Conservation (phyloP, 2,797 vertebrate species). For the Enteromius anoplus region DNA sequence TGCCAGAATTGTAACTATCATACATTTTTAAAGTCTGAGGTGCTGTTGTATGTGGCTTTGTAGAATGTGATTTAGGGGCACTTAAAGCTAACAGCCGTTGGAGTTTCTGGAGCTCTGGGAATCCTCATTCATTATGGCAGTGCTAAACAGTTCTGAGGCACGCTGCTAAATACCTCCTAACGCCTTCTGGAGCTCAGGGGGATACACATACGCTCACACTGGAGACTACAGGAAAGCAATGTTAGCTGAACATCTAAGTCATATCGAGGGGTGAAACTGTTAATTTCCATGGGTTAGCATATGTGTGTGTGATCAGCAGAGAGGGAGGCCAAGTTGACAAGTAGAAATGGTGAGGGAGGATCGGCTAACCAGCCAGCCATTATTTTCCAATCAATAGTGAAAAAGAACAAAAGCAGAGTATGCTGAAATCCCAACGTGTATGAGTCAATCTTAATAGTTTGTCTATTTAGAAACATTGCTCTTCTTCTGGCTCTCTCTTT, state of each 20-base stretch:
- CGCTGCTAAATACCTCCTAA: constrained; percentile 37
- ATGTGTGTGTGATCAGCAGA: constrained; percentile 20
- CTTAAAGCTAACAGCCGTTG: not conserved
- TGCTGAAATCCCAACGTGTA: constrained; percentile 51
- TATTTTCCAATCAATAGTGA: constrained; percentile 64
- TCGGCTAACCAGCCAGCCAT: constrained; percentile 48
- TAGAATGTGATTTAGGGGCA: constrained; percentile 11
- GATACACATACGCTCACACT: constrained; percentile 22
- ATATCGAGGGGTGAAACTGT: constrained; percentile 27
- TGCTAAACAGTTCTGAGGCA: constrained; percentile 27
- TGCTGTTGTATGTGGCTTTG: not conserved
- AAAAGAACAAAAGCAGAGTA: constrained; percentile 40
- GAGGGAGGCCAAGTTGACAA: constrained; percentile 7
- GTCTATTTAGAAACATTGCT: constrained; percentile 42
- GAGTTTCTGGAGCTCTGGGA: constrained; percentile 1
- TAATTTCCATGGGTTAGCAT: constrained; percentile 25
- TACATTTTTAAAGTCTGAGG: not conserved
- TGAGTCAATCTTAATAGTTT: constrained; percentile 45
- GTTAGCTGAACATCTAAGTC: constrained; percentile 31
- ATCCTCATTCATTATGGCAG: constrained; percentile 36
- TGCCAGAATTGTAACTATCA: not conserved
- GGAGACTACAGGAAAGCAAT: constrained; percentile 12
- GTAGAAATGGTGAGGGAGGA: constrained; percentile 49
- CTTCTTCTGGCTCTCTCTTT: not conserved
- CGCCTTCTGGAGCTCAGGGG: constrained; percentile 46